Conservation (phyloP, 2,888 invertebrate genomes). For the Ophion ellenae region DNA sequence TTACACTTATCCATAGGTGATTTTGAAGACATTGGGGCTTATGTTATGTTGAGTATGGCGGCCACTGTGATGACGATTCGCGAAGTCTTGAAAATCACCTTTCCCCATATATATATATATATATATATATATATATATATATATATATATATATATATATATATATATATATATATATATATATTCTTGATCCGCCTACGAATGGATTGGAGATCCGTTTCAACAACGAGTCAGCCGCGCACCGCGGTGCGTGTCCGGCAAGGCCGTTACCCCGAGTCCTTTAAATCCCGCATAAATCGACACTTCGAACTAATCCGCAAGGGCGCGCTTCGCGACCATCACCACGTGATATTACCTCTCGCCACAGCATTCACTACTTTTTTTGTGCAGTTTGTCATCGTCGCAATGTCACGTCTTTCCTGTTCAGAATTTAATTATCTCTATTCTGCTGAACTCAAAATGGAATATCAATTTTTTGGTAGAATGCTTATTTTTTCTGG, state of each 20-base stretch:
- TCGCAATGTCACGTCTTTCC: no score
- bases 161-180: not conserved
- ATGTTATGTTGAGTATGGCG: not conserved
- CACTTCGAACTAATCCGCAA: not conserved
- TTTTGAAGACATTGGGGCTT: not conserved
- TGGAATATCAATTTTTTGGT: no score
- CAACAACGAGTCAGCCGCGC: slow-evolving; percentile 76
- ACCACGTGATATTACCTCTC: not conserved
- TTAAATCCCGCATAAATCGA: slow-evolving; percentile 13
- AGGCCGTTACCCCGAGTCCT: slow-evolving; percentile 46
- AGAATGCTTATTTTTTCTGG: no score
- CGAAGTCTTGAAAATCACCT: not conserved
- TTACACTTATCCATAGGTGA: not conserved
- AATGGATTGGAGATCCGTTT: slow-evolving; percentile 71
- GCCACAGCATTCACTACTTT: not conserved
- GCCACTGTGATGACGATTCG: not conserved
- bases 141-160: no score
- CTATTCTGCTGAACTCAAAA: no score
- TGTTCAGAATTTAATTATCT: no score
- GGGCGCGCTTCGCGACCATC: not conserved
- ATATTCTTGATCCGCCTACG: slow-evolving; percentile 29
- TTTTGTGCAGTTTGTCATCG: not conserved
- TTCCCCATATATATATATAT: slow-evolving; percentile 5
- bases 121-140: no score
- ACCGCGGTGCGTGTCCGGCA: slow-evolving; percentile 74